Conservation (phyloP, 2,113 vertebrate species). For the Microcebus tavaratra region DNA sequence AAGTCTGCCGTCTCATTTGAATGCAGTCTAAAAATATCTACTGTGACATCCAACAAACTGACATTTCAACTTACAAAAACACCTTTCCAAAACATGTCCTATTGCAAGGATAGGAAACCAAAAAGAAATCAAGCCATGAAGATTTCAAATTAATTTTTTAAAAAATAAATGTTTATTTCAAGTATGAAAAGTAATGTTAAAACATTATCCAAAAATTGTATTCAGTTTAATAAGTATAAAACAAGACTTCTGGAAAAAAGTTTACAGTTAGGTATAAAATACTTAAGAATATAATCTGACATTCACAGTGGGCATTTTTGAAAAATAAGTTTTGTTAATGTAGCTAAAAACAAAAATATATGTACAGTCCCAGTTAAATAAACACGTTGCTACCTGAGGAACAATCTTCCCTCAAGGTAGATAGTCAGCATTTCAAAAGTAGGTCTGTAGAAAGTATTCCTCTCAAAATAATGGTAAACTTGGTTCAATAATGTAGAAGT, state of each 20-base stretch:
- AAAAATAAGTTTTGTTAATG: conserved; percentile 77
- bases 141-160: conserved; percentile 37
- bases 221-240: conserved; percentile 77
- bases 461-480: conserved; percentile 29
- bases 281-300: conserved; percentile 73
- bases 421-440: conserved; percentile 14
- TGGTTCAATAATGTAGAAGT: conserved; percentile 71
- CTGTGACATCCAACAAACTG: background rate
- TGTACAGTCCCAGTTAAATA: conserved; percentile 67
- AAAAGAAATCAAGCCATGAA: background rate
- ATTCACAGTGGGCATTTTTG: conserved; percentile 73
- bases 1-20: background rate
- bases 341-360: conserved; percentile 71
- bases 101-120: background rate
- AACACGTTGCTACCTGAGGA: conserved; percentile 40
- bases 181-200: conserved; percentile 80
- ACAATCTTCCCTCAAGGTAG: background rate
- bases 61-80: background rate
- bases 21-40: background rate
- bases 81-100: background rate
- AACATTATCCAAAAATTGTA: conserved; percentile 71
- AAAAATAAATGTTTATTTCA: conserved; percentile 83
- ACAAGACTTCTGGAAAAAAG: conserved; percentile 71
- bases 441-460: background rate
- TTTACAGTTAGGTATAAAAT: conserved; percentile 73